Conservation (phyloP, 2,888 invertebrate genomes). For the Euproctis similis region DNA sequence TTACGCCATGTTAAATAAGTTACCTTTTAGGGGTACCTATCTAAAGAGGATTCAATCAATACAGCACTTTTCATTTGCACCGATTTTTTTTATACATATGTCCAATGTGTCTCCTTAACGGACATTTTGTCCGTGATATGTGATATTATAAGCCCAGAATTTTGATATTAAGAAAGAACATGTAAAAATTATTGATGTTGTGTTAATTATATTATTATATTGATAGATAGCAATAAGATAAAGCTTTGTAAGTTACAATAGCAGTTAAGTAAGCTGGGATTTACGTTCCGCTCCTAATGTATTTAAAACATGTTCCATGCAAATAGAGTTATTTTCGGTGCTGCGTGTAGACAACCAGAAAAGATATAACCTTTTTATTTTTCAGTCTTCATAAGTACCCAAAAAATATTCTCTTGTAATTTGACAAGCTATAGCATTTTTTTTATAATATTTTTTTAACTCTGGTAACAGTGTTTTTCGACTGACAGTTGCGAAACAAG, state of each 20-base stretch:
- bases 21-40: conserved; percentile 17
- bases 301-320: conserved; percentile 21
- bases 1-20: conserved; percentile 20
- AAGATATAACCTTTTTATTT: too few relatives aligned
- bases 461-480: too few relatives aligned
- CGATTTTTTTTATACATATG: conserved; percentile 17
- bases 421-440: too few relatives aligned
- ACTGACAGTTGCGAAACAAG: too few relatives aligned
- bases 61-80: conserved; percentile 20
- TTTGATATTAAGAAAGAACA: conserved; percentile 38
- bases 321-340: conserved; percentile 25
- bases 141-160: conserved; percentile 69
- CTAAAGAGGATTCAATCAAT: conserved; percentile 2
- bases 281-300: conserved; percentile 34
- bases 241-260: conserved; percentile 52
- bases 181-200: conserved; percentile 65
- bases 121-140: conserved; percentile 55
- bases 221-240: conserved; percentile 39
- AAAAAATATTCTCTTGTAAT: too few relatives aligned
- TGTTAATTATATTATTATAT: conserved; percentile 47
- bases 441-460: too few relatives aligned
- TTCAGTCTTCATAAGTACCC: too few relatives aligned
- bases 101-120: conserved; percentile 29
- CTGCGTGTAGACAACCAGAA: conserved; percentile 25
- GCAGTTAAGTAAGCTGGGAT: conserved; percentile 29